Base-by-base conservation (phyloP, 2,888 invertebrate genomes). In the Troides oblongomaculatus region DNA sequence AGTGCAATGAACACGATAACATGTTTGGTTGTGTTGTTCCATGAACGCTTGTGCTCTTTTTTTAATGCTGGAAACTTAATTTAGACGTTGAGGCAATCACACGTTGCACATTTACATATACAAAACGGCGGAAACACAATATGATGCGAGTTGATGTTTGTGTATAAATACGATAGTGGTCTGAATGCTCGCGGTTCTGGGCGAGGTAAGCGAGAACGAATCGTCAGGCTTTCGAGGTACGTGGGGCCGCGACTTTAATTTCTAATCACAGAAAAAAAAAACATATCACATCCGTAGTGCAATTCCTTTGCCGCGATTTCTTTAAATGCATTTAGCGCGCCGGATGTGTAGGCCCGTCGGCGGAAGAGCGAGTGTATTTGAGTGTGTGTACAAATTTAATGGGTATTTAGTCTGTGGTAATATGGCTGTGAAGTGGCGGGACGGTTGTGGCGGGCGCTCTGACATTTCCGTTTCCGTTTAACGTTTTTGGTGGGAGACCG, bases 281-380 rank as follows among this genome's bases (percentile, higher is more conserved):
- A 66, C 62, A 70, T 70, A 62, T 70, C 66, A 66, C 62, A 62
- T 61, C 60, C 30, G 57, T 57, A 53, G 59, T n/a, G 60, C 62
- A 39, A 60, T 59, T 73, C 46, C 73, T 77, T 76, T 74, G 76
- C 78, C 76, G 77, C 79, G 73, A 69, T 25, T 53, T 64, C 23
- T 70, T 75, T 74, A 77, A 79, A 75, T 82, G 83, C 86, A 85
- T 85, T 85, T 85, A 82, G 71, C 77, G 74, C 76, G 75, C 58
- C 63, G 71, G 72, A 71, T 69, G 62, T 39, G 63, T 23, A 18
- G 39, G 62, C 60, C 66, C 21, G 43, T 64, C 36, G 62, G 56
- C 46, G 50, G 25, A n/a, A 36, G 14, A 46, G 69, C 70, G 68
- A 69, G 66, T 72, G 70, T 74, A 72, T 72, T 71, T 76, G 68